phyloP scores from a whole-genome alignment of 2,113 vertebrate species.

The Dolichotis patagonum region DNA sequence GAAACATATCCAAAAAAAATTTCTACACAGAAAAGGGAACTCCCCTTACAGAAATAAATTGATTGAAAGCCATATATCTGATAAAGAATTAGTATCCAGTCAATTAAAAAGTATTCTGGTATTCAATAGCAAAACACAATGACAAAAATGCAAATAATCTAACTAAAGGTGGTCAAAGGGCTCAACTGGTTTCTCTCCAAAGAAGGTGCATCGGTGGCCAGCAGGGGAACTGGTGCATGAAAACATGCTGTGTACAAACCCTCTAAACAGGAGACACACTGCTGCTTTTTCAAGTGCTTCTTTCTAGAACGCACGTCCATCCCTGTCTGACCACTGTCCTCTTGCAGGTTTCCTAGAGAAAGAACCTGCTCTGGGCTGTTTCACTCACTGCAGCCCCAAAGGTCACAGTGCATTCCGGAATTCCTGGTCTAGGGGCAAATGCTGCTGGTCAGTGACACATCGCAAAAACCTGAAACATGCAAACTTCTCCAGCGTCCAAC shows the following conservation, averaged over 20 bases:
- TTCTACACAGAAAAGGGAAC: not conserved
- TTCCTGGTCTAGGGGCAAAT: not conserved
- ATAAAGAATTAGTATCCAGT: not conserved
- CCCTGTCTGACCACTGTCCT: not conserved
- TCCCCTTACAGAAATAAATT: not conserved
- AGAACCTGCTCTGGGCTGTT: not conserved
- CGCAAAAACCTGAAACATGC: not conserved
- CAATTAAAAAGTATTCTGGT: not conserved
- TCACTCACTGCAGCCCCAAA: not conserved
- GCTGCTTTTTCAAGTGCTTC: too few species aligned
- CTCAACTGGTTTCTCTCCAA: not conserved
- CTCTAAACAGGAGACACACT: accelerated
- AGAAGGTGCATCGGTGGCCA: not conserved
- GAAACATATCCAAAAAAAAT: not conserved
- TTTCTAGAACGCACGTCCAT: not conserved
- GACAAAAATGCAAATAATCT: not conserved
- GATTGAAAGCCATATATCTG: not conserved
- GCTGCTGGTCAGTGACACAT: not conserved
- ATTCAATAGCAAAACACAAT: not conserved
- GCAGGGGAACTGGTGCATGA: not conserved
- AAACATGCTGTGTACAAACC: not conserved
- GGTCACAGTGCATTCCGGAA: too few species aligned
- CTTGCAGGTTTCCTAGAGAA: not conserved
- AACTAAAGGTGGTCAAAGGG: not conserved
- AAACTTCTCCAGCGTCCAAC: not conserved